phyloP scores from a whole-genome alignment of 2,113 vertebrate species.

The Pseudonaja textilis region DNA sequence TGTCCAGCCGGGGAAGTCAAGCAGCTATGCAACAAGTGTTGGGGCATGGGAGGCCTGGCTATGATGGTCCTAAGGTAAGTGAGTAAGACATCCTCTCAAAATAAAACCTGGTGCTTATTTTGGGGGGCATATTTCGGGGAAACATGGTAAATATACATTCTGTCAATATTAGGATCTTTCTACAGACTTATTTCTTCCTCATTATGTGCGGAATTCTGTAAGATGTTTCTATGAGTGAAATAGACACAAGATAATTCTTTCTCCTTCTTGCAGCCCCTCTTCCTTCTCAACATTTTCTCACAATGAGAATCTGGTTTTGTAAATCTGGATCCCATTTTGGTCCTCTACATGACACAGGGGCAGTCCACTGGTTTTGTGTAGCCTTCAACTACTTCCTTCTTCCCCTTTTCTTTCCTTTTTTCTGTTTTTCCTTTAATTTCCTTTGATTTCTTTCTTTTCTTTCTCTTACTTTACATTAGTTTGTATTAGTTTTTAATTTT shows the following conservation, averaged over 20 bases:
- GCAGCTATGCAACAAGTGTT: too few species aligned
- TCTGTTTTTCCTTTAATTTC: not conserved
- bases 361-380: not conserved
- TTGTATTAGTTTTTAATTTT: not conserved
- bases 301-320: not conserved
- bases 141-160: not conserved
- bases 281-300: not conserved
- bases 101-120: too few species aligned
- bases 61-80: too few species aligned
- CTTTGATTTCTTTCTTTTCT: not conserved
- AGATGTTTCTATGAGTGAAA: not conserved
- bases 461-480: not conserved
- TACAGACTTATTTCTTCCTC: not conserved
- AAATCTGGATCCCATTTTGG: not conserved
- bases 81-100: too few species aligned
- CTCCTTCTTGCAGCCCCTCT: not conserved
- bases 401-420: not conserved
- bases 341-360: not conserved
- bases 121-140: too few species aligned
- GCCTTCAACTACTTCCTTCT: not conserved
- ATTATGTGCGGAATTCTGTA: not conserved
- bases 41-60: too few species aligned
- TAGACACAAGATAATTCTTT: not conserved
- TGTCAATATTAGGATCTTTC: not conserved
- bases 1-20: too few species aligned